Evolutionary conservation across 2,113 vertebrate genomes (phyloP), one percentile per base, ranked within the genome.

Genomic region (Nettapus auritus): DNA sequence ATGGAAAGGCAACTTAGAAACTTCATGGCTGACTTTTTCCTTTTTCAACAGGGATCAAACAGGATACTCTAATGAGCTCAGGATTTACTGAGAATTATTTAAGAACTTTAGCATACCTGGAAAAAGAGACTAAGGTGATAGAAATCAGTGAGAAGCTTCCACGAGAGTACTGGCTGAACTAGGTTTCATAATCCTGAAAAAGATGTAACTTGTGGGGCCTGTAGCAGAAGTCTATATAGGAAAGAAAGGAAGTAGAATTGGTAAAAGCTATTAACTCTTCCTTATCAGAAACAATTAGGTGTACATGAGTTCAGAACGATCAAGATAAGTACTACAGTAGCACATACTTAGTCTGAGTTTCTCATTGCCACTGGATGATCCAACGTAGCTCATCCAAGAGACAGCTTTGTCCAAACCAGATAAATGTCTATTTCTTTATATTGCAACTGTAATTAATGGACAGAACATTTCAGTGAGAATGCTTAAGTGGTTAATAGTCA

Each of bases 141-240:
- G 52, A 78, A 88, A 93, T 34, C 18, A 50, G 36, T 21, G 16
- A 88, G 44, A 14, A 17, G 13, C 29, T 87, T 91, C 26, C 19
- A 19, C 0, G 0, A 33, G 9, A 85, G 52, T 31, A 44, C 34
- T 71, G 57, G 63, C 7, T 23, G 6, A 23, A 5, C 0, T 0
- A 28, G 19, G 3, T 9, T 68, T 53, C 86, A 23, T 31, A 86
- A 80, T 62, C 19, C 57, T 69, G 71, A 90, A 66, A 94, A 93
- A 76, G 8, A 50, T 10, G 11, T 21, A 36, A 38, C 21, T 50
- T 50, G 6, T 46, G 36, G 21, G 16, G 7, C 20, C 36, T 38
- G 13, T 2, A 56, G 44, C 26, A 66, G 69, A 74, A 86, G 40
- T 36, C 33, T 57, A 6, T 6, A 34, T 9, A 53, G 53, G 16